Conservation (phyloP, 2,888 invertebrate genomes). For the Cosmopolites sordidus region DNA sequence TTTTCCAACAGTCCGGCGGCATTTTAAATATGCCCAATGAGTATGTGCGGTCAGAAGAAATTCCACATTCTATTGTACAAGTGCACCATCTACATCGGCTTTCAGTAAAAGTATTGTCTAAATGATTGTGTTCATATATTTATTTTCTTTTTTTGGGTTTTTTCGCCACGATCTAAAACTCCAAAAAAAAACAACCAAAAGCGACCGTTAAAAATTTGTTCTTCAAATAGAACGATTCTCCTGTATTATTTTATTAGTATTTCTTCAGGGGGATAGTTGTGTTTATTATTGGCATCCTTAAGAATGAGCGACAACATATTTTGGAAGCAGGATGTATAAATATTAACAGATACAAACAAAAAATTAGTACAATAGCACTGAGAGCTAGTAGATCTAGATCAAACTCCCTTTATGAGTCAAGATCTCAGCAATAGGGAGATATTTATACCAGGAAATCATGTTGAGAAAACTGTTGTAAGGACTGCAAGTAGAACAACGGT, state of each 20-base stretch:
- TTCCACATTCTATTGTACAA: too few relatives aligned
- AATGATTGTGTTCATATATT: too few relatives aligned
- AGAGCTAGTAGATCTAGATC: conserved; percentile 65
- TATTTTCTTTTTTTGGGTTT: too few relatives aligned
- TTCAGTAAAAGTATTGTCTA: too few relatives aligned
- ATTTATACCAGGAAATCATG: conserved; percentile 46
- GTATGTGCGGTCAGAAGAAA: too few relatives aligned
- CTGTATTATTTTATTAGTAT: conserved; percentile 11
- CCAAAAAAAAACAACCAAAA: conserved; percentile 16
- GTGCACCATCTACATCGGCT: too few relatives aligned
- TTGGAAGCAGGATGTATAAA: neutral
- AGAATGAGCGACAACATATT: neutral
- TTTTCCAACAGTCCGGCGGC: too few relatives aligned
- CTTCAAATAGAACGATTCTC: conserved; percentile 17
- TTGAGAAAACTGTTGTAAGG: conserved; percentile 34
- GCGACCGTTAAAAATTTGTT: conserved; percentile 9
- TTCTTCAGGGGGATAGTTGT: conserved; percentile 8
- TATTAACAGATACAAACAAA: neutral
- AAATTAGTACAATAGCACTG: conserved; percentile 48
- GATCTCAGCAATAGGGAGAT: conserved; percentile 56
- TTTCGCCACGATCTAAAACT: too few relatives aligned
- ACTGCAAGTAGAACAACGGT: conserved; percentile 49
- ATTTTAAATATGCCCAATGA: too few relatives aligned
- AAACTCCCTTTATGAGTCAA: conserved; percentile 61
- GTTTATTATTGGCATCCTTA: conserved; percentile 9